Conservation (phyloP, 2,797 vertebrate genomes). For the Ctenopoma kingsleyae region DNA sequence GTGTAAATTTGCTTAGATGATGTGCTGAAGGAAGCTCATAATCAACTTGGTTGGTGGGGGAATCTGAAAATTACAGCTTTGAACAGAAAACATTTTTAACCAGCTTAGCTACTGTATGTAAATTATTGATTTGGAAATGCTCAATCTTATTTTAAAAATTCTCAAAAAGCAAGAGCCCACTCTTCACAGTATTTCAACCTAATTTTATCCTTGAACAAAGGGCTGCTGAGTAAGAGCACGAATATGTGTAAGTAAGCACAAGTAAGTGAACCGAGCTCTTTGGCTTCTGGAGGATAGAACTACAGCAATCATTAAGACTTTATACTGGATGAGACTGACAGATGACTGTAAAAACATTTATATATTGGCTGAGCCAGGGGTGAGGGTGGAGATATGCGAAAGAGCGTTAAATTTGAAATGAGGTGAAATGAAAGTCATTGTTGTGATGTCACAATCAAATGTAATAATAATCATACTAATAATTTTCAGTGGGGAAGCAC, state of each 20-base stretch:
- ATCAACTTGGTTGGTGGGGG: neutral
- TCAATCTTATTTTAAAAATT: neutral
- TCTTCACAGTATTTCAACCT: constrained; percentile 2
- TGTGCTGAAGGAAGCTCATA: constrained; percentile 25
- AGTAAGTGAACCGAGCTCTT: neutral
- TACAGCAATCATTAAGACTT: no score
- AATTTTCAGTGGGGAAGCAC: neutral
- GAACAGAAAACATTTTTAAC: neutral
- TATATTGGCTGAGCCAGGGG: constrained; percentile 15
- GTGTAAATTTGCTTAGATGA: constrained; percentile 33
- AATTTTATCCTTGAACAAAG: neutral
- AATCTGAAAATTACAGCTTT: constrained; percentile 4
- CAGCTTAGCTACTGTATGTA: neutral
- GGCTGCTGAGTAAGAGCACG: neutral
- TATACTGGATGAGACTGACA: constrained; percentile 26
- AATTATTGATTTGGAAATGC: neutral
- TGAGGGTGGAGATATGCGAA: neutral
- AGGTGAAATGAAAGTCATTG: neutral
- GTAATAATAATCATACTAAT: no score
- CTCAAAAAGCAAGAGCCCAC: neutral
- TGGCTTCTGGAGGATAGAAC: neutral
- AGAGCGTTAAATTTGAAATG: neutral
- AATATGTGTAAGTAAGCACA: no score
- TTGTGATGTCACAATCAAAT: neutral
- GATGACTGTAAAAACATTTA: neutral